phyloP scores from a whole-genome alignment of 2,113 vertebrate genomes.

The Aplodontia rufa region DNA sequence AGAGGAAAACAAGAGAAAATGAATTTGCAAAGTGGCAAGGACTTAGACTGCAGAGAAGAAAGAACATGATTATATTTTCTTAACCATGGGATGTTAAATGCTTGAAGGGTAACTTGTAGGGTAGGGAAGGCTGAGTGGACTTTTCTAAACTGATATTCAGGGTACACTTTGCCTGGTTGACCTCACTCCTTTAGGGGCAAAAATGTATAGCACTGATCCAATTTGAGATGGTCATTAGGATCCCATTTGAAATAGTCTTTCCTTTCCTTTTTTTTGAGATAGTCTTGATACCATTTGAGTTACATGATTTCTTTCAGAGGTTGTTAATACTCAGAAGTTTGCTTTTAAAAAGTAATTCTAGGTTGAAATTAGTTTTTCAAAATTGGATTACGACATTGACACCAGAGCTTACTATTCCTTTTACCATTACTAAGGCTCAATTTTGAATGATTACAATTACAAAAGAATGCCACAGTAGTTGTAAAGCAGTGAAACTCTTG shows the following conservation, averaged over 20 bases:
- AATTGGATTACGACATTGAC: not conserved
- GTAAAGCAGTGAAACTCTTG: not conserved
- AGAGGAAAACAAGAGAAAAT: constrained; percentile 72
- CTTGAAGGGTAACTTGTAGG: not conserved
- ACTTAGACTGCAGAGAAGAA: constrained; percentile 38
- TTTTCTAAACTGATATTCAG: not conserved
- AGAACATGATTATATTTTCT: constrained; percentile 33
- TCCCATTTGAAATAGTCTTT: not conserved
- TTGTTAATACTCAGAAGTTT: not conserved
- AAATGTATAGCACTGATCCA: not conserved
- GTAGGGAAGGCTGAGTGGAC: not conserved
- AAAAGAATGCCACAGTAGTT: not conserved
- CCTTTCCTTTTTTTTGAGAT: too few species aligned
- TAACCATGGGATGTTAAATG: not conserved
- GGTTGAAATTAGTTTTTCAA: not conserved
- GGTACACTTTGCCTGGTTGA: not conserved
- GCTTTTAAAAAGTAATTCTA: not conserved
- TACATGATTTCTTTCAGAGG: not conserved
- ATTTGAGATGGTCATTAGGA: not conserved
- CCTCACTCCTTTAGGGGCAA: not conserved
- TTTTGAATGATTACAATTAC: not conserved
- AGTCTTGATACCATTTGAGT: not conserved
- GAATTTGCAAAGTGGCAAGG: constrained; percentile 63
- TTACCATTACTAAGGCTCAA: not conserved
- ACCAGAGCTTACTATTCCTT: not conserved